Conservation (phyloP, 2,113 vertebrate genomes). For the Pogonocichla stellata region DNA sequence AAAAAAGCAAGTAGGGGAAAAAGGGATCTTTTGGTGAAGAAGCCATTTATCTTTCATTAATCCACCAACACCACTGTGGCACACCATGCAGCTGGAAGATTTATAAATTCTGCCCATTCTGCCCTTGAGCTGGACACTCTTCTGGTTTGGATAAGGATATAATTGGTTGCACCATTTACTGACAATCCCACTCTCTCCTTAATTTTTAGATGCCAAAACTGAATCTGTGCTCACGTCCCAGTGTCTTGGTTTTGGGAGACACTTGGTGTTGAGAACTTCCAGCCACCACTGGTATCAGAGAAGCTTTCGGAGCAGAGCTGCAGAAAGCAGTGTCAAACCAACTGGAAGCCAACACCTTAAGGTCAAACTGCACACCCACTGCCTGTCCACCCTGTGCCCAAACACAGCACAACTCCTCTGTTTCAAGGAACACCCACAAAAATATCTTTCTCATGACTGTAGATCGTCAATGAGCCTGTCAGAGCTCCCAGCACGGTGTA, state of each 20-base stretch:
- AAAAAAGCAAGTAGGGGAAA: fast-evolving
- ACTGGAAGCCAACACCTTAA: not conserved
- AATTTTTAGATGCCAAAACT: not conserved
- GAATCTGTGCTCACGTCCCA: not conserved
- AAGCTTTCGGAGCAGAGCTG: not conserved
- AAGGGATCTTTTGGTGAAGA: not conserved
- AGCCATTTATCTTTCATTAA: not conserved
- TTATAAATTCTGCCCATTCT: not conserved
- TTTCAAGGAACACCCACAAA: not conserved
- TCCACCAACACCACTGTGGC: not conserved
- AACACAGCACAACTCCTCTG: not conserved
- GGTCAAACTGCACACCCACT: not conserved
- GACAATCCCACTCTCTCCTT: not conserved
- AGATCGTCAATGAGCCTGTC: not conserved
- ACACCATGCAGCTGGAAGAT: not conserved
- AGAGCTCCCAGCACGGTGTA: not conserved
- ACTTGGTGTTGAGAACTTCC: not conserved
- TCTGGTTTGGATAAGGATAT: not conserved
- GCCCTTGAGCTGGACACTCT: not conserved
- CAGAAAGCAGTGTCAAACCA: not conserved
- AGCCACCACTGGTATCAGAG: not conserved
- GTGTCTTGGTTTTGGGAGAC: not conserved
- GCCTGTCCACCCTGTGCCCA: not conserved
- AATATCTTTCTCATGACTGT: not conserved
- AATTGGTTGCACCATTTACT: not conserved